Conservation (phyloP, 1,140 invertebrate species). For the Drosophila sucinea region DNA sequence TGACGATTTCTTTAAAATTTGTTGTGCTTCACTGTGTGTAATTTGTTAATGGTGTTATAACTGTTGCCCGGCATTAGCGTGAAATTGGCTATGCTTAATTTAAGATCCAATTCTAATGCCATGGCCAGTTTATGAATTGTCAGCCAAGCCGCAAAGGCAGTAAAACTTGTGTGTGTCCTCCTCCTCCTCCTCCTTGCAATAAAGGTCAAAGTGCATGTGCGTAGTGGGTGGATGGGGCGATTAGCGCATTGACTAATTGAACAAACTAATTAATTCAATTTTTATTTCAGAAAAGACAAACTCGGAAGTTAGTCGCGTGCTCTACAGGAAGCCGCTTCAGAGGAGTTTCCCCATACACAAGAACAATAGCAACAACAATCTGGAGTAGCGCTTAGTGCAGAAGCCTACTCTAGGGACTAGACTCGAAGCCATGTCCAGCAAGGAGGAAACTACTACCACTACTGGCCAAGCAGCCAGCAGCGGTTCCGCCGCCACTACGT, state of each 20-base stretch:
- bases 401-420: constrained; percentile 62
- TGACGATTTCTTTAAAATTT: constrained; percentile 42
- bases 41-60: constrained; percentile 8
- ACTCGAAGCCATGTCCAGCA: constrained; percentile 66
- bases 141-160: constrained; percentile 16
- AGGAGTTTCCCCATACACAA: constrained; percentile 63
- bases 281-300: not conserved
- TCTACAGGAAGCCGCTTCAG: not conserved
- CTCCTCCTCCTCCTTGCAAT: constrained; percentile 12
- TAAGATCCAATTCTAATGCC: constrained; percentile 6
- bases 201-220: constrained; percentile 57
- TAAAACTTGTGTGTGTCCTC: constrained; percentile 15
- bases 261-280: constrained; percentile 18
- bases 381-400: constrained; percentile 57
- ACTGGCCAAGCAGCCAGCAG: constrained; percentile 22
- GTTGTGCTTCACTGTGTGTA: constrained; percentile 33
- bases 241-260: constrained; percentile 16
- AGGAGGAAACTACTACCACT: constrained; percentile 62
- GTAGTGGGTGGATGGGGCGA: constrained; percentile 21
- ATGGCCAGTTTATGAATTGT: constrained; percentile 49
- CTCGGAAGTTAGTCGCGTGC: constrained; percentile 48
- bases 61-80: constrained; percentile 36
- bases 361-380: constrained; percentile 45
- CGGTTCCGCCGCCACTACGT: constrained; percentile 48
- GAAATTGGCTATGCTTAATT: constrained; percentile 33